Evolutionary conservation across 1,140 invertebrate genomes (phyloP).

Genomic region (Contarinia nasturtii): DNA sequence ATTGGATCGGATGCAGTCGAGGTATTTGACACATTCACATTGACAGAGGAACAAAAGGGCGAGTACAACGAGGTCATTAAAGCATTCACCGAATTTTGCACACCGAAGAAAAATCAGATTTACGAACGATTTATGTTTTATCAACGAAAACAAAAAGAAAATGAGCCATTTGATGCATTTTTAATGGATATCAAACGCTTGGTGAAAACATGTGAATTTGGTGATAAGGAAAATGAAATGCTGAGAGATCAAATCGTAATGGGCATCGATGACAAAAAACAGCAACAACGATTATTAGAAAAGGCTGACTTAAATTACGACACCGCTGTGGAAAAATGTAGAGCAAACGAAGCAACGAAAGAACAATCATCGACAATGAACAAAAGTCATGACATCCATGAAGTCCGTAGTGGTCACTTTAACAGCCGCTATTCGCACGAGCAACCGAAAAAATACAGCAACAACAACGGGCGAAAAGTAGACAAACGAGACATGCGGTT

Average conservation of each 20-base stretch:
- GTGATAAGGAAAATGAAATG: conserved; percentile 7
- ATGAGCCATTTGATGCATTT: conserved; percentile 17
- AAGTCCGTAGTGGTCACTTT: not conserved
- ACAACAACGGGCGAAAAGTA: no score
- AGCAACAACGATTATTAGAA: conserved; percentile 15
- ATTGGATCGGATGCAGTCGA: not conserved
- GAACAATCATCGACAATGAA: conserved; percentile 3
- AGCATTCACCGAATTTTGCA: conserved; percentile 16
- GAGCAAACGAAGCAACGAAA: conserved; percentile 10
- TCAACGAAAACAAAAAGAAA: conserved; percentile 12
- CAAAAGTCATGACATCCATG: not conserved
- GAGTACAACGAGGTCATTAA: conserved; percentile 8
- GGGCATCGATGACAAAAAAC: conserved; percentile 9
- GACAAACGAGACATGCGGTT: no score
- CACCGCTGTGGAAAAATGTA: conserved; percentile 11
- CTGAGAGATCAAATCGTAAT: conserved; percentile 14
- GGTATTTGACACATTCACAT: not conserved
- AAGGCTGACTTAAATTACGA: conserved; percentile 11
- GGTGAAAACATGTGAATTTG: conserved; percentile 9
- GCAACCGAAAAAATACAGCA: conserved; percentile 1
- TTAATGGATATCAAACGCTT: conserved; percentile 9
- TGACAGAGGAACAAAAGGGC: conserved; percentile 1
- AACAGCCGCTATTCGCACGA: conserved; percentile 4
- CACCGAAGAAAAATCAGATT: conserved; percentile 16
- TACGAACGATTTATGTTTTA: conserved; percentile 21